Percentiles rank a stretch among this genome's conserved stretches.
These are phyloP conservation scores for Serrognathus titanus DNA, from an alignment of 2,888 invertebrate genomes.

Conservation along the genomic window DNA sequence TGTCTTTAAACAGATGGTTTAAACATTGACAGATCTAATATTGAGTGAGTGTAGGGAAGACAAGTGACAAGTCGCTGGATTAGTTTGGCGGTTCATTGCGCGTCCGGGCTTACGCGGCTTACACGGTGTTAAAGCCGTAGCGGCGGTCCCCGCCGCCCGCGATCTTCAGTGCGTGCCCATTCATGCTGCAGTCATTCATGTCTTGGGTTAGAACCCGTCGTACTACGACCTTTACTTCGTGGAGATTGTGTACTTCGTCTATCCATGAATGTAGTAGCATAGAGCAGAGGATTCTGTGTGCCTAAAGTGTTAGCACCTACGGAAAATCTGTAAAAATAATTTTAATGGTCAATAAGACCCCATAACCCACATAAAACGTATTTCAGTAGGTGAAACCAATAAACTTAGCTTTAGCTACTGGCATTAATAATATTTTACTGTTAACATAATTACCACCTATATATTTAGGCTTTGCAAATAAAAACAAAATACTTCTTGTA, in stretches of 20 bases:
- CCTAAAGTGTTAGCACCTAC: constrained; percentile 15
- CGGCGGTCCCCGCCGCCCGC: not conserved
- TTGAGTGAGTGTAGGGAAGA: constrained; percentile 26
- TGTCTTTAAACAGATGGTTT: constrained; percentile 17
- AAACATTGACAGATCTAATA: constrained; percentile 29
- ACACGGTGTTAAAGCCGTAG: constrained; percentile 11
- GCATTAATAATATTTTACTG: too few relatives aligned
- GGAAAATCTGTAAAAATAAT: constrained; percentile 9
- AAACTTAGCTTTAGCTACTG: too few relatives aligned
- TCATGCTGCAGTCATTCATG: not conserved
- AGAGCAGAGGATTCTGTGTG: not conserved
- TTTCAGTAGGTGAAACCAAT: too few relatives aligned
- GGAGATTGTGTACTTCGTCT: not conserved
- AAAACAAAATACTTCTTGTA: too few relatives aligned
- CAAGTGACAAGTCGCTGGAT: constrained; percentile 33
- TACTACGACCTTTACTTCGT: constrained; percentile 3
- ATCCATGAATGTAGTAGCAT: too few relatives aligned
- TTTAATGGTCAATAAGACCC: constrained; percentile 11
- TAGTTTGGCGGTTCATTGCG: constrained; percentile 31
- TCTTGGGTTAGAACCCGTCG: not conserved
- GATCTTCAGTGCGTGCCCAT: not conserved
- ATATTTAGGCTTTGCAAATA: too few relatives aligned
- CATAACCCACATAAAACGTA: not conserved
- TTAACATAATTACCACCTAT: too few relatives aligned
- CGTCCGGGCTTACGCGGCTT: constrained; percentile 27